Evolutionary conservation across 2,888 invertebrate species (phyloP), one percentile per base, ranked within the genome.

Genomic region (Chymomyza amoena): DNA sequence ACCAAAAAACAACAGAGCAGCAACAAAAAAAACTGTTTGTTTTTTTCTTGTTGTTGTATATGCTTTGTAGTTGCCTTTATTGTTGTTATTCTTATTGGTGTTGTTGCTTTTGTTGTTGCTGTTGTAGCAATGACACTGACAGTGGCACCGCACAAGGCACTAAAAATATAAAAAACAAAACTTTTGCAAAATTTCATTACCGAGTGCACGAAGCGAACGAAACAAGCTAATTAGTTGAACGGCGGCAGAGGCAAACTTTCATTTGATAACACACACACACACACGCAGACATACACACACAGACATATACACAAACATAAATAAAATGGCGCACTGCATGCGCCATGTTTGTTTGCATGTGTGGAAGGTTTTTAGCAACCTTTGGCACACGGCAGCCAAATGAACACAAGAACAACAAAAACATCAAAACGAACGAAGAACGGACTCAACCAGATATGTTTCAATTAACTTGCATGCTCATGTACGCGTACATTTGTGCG

Each of bases 91-190:
- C 13, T 52, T 6, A 1, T 18, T 54, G 54, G 4, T 54, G 20
- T 20, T 5, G 4, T 60, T 54, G 28, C 20, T 39, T 15, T 52
- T 52, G 18, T 54, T 51, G 16, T 51, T 51, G 51, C 9, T n/a
- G 16, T 67, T 75, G 61, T 75, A 66, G 56, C 75, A 76, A 69
- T 72, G 75, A 69, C 76, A 76, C 66, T 76, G 75, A 72, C 72
- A 68, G 66, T 76, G 76, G 66, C 28, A 61, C 45, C 50, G 50
- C 45, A 18, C 16, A 61, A 52, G 66, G 61, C 61, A 54, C 52
- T 52, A 51, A 60, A 45, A 45, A 45, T 13, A 45, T 6, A 45
- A 45, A 39, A 45, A 45, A 45, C 39, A 45, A 45, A 66, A 61
- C 52, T 25, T 54, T 69, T 16, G 32, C 62, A 65, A 61, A 54